Percentiles rank a stretch among this genome's conserved stretches.
These are phyloP conservation scores for Parauchenoglanis ngamensis DNA, from an alignment of 2,797 vertebrate genomes.

Conservation along the genomic window DNA sequence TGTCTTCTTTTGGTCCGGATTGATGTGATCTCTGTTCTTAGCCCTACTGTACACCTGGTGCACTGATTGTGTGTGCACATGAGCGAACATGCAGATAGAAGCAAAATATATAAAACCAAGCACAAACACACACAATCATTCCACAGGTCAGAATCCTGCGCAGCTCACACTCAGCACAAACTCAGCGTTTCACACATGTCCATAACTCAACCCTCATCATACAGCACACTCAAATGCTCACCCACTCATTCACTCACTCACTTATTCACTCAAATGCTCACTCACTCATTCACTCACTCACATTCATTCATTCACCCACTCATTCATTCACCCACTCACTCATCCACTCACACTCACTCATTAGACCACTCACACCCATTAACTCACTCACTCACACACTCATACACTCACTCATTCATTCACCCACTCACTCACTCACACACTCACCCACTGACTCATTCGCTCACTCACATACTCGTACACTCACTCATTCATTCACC, in stretches of 20 bases:
- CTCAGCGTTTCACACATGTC: neutral
- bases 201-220: neutral
- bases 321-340: neutral
- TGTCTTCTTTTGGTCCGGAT: too few relatives aligned
- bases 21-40: too few relatives aligned
- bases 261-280: neutral
- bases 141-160: neutral
- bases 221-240: neutral
- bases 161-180: neutral
- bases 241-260: neutral
- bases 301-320: neutral
- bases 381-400: neutral
- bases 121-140: neutral
- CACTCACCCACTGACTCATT: neutral
- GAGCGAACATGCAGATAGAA: neutral
- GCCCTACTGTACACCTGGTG: too few relatives aligned
- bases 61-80: neutral
- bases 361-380: neutral
- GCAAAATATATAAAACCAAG: neutral
- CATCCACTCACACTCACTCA: neutral
- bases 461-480: too few relatives aligned
- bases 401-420: neutral
- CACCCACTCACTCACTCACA: neutral
- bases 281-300: too few relatives aligned
- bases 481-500: neutral